A percentile compares a stretch with the other conserved stretches of the same genome.
phyloP scores from a whole-genome alignment of 2,113 vertebrate species.

The Phrynosoma blainvillii region DNA sequence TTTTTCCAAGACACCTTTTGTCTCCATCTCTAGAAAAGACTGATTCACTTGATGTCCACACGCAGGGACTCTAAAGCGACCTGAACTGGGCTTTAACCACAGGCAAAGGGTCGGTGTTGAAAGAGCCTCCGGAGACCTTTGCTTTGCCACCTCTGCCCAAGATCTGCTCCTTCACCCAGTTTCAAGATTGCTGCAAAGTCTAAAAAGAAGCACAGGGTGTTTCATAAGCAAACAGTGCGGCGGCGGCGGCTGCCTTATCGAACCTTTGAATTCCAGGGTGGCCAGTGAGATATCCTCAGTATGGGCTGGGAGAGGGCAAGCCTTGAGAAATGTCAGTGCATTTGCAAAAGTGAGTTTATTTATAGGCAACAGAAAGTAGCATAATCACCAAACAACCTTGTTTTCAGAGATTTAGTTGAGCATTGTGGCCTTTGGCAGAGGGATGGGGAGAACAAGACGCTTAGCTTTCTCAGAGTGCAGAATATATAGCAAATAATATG shows the following conservation, averaged over 20 bases:
- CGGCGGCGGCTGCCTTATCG: slow-evolving; percentile 6
- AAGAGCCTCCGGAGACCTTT: neutral
- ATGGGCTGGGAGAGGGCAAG: neutral
- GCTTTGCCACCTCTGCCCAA: neutral
- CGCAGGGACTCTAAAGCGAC: no score
- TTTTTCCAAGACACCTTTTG: no score
- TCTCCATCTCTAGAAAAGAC: no score
- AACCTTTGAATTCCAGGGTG: neutral
- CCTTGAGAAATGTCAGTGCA: neutral
- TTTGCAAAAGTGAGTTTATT: neutral
- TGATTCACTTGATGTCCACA: no score
- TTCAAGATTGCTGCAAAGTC: neutral
- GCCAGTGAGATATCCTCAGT: neutral
- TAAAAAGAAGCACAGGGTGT: neutral
- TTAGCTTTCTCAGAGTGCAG: neutral
- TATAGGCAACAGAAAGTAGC: neutral
- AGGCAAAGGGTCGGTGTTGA: neutral
- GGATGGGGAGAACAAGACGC: neutral
- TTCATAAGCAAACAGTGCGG: neutral
- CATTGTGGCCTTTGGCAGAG: neutral
- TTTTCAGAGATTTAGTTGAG: neutral
- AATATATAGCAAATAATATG: no score
- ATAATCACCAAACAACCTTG: neutral
- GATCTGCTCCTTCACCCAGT: slow-evolving; percentile 8
- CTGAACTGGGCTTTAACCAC: neutral